These are phyloP conservation scores for Echinops telfairi DNA, from an alignment of 2,113 vertebrate species.

Conservation along the genomic window DNA sequence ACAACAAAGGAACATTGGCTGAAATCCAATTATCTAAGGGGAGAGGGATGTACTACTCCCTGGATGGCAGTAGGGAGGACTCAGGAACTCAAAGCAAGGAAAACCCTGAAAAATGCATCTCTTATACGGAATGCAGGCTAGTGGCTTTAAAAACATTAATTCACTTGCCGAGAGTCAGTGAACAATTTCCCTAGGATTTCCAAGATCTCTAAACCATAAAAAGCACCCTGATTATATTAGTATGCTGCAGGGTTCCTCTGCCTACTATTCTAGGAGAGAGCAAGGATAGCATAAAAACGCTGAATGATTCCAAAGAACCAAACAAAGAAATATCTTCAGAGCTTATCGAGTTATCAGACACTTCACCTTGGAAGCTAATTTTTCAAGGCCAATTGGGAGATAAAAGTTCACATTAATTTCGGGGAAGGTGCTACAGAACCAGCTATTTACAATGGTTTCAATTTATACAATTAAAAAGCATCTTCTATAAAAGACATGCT, in stretches of 20 bases:
- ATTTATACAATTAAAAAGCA: conserved; percentile 59
- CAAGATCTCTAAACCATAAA: conserved; percentile 77
- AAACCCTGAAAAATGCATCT: conserved; percentile 66
- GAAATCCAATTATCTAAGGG: conserved; percentile 67
- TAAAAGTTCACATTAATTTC: conserved; percentile 60
- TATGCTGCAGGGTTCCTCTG: conserved; percentile 74
- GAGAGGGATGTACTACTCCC: not conserved
- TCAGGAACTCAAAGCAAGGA: conserved; percentile 38
- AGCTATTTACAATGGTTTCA: conserved; percentile 60
- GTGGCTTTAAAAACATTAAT: conserved; percentile 77
- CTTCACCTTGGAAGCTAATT: conserved; percentile 66
- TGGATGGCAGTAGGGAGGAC: conserved; percentile 48
- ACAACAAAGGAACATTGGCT: conserved; percentile 71
- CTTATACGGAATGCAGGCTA: conserved; percentile 58
- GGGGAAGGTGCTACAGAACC: conserved; percentile 36
- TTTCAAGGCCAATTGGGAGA: conserved; percentile 61
- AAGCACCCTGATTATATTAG: conserved; percentile 78
- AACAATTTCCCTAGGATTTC: conserved; percentile 78
- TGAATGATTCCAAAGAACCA: conserved; percentile 72
- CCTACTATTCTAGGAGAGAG: conserved; percentile 68
- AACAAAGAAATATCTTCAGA: conserved; percentile 77
- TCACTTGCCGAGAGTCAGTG: conserved; percentile 67
- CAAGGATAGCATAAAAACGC: conserved; percentile 34
- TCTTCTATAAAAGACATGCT: conserved; percentile 50
- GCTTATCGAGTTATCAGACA: conserved; percentile 37